phyloP scores from a whole-genome alignment of 2,113 vertebrate genomes.

The Scolopax mira region DNA sequence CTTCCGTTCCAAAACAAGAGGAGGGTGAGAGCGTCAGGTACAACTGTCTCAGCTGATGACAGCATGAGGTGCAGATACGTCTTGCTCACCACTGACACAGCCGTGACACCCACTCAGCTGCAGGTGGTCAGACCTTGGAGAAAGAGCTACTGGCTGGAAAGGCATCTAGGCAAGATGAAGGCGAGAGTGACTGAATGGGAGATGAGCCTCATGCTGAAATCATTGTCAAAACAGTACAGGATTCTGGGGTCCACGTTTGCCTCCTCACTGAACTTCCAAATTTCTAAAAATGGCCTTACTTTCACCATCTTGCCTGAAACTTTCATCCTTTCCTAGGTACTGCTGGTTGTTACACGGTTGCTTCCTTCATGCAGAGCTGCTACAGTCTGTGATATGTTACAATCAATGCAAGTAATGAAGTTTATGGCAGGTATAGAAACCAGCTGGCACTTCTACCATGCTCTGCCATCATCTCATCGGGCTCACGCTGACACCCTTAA shows the following conservation, averaged over 20 bases:
- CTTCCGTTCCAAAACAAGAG: not conserved
- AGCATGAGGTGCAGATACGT: not conserved
- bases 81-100: not conserved
- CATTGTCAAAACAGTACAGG: not conserved
- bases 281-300: not conserved
- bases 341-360: not conserved
- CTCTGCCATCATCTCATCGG: not conserved
- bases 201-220: not conserved
- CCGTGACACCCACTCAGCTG: not conserved
- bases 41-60: not conserved
- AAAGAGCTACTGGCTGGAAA: not conserved
- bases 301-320: not conserved
- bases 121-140: not conserved
- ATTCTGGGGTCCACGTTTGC: not conserved
- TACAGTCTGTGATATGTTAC: not conserved
- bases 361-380: not conserved
- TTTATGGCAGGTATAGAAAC: conserved; percentile 21
- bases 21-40: not conserved
- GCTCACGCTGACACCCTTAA: not conserved
- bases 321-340: not conserved
- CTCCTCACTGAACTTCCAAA: not conserved
- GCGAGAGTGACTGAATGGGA: not conserved
- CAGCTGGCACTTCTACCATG: not conserved
- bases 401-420: conserved; percentile 29
- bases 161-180: not conserved